Conservation (phyloP, 2,797 vertebrate genomes). For the Neosilurus mollespiculum region DNA sequence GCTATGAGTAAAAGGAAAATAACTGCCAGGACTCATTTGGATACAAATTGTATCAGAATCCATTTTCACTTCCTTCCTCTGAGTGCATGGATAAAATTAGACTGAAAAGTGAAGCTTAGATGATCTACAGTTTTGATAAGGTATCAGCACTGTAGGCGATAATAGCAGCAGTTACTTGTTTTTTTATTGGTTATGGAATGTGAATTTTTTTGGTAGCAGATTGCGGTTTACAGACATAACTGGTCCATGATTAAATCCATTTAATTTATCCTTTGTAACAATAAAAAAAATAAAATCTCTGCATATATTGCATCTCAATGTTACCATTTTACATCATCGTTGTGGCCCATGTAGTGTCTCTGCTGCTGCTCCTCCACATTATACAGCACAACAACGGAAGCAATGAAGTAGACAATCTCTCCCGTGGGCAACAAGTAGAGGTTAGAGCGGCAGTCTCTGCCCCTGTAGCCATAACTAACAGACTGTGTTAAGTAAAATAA, state of each 20-base stretch:
- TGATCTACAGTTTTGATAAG: slow-evolving; percentile 15
- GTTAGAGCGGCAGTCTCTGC: slow-evolving; percentile 87
- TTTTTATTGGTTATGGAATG: not conserved
- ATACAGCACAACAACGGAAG: slow-evolving; percentile 87
- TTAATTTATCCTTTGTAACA: not conserved
- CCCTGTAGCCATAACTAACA: slow-evolving; percentile 85
- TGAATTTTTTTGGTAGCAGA: not conserved
- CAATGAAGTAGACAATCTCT: slow-evolving; percentile 90
- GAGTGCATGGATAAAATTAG: slow-evolving; percentile 2
- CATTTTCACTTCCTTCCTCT: slow-evolving; percentile 39
- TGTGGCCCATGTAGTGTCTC: slow-evolving; percentile 90
- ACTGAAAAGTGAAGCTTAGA: slow-evolving; percentile 20
- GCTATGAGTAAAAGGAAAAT: slow-evolving; percentile 12
- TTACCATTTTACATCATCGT: slow-evolving; percentile 92
- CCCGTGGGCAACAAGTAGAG: slow-evolving; percentile 89
- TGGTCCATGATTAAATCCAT: not conserved
- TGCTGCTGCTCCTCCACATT: slow-evolving; percentile 87
- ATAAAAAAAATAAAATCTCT: not conserved
- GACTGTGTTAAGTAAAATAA: slow-evolving; percentile 60
- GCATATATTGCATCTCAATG: slow-evolving; percentile 8
- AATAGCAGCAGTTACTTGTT: not conserved
- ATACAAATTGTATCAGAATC: slow-evolving; percentile 49
- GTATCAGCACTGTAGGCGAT: not conserved
- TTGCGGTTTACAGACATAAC: not conserved
- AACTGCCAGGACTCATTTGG: not conserved